Conservation (phyloP, 1,140 invertebrate species). For the Lucilia cuprina region DNA sequence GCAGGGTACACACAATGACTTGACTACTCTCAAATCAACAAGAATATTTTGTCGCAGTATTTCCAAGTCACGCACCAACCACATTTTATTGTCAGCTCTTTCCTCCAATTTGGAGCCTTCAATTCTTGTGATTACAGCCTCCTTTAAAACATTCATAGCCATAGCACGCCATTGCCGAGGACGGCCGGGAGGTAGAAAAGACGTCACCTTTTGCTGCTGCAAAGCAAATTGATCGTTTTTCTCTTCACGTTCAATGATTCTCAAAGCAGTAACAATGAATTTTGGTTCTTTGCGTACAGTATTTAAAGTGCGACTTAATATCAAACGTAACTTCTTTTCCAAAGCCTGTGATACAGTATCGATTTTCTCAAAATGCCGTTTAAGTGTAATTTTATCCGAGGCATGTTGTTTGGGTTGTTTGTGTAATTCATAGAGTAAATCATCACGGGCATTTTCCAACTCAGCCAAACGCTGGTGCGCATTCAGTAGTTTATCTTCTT, state of each 20-base stretch:
- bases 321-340: conserved; percentile 89
- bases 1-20: conserved; percentile 90
- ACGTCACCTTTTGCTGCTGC: conserved; percentile 79
- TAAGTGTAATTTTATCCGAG: conserved; percentile 89
- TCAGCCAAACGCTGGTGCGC: conserved; percentile 96
- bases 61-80: conserved; percentile 83
- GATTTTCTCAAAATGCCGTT: conserved; percentile 96
- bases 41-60: conserved; percentile 87
- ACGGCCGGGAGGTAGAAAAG: conserved; percentile 91
- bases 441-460: conserved; percentile 95
- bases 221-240: conserved; percentile 84
- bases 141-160: conserved; percentile 83
- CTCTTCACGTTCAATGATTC: conserved; percentile 97
- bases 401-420: conserved; percentile 88
- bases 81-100: conserved; percentile 90
- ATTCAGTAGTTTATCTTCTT: conserved; percentile 92
- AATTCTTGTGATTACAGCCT: conserved; percentile 82
- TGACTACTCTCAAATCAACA: conserved; percentile 91
- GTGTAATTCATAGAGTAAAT: conserved; percentile 92
- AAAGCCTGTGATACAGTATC: conserved; percentile 88
- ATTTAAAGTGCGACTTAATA: conserved; percentile 88
- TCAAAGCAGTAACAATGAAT: conserved; percentile 92
- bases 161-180: conserved; percentile 93
- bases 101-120: conserved; percentile 94
- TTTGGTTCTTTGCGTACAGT: conserved; percentile 95